Conservation (phyloP, 92 coral and sea anemone species). For the Porites cylindrica region DNA sequence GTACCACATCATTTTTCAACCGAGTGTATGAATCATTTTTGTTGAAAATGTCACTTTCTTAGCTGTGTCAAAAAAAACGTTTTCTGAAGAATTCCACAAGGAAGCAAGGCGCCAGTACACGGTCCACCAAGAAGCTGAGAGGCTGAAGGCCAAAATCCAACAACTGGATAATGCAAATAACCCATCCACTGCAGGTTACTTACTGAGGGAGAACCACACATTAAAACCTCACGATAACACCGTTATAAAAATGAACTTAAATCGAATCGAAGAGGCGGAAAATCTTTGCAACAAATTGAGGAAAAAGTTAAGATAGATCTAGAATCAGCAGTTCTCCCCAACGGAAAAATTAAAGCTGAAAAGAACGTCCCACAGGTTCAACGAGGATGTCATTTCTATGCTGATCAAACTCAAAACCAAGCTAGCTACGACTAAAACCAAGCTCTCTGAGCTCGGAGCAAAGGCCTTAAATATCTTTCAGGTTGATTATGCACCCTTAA, state of each 20-base stretch:
- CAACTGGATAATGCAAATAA: constrained; percentile 19
- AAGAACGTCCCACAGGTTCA: constrained; percentile 31
- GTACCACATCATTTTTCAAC: constrained; percentile 21
- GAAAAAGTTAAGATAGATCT: constrained; percentile 24
- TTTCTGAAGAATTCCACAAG: constrained; percentile 39
- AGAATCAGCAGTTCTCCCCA: constrained; percentile 19
- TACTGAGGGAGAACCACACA: constrained; percentile 37
- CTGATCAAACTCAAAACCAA: constrained; percentile 23
- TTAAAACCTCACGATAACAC: constrained; percentile 30
- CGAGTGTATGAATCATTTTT: constrained; percentile 7
- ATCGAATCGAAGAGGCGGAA: constrained; percentile 24
- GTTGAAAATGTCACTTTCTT: constrained; percentile 4
- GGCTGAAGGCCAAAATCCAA: constrained; percentile 9
- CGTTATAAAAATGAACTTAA: constrained; percentile 21
- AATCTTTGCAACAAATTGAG: constrained; percentile 17
- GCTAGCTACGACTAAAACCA: constrained; percentile 14
- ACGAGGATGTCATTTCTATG: constrained; percentile 35
- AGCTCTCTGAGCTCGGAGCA: constrained; percentile 6
- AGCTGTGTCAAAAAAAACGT: constrained; percentile 7
- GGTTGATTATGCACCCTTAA: neutral
- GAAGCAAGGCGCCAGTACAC: constrained; percentile 36
- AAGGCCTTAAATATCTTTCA: constrained; percentile 30
- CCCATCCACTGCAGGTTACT: constrained; percentile 32
- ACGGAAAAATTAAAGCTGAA: constrained; percentile 33
- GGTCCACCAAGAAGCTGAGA: constrained; percentile 22